Evolutionary conservation across 1,140 invertebrate genomes (phyloP), one percentile per base, ranked within the genome.

Genomic region (Drosophila biarmipes): DNA sequence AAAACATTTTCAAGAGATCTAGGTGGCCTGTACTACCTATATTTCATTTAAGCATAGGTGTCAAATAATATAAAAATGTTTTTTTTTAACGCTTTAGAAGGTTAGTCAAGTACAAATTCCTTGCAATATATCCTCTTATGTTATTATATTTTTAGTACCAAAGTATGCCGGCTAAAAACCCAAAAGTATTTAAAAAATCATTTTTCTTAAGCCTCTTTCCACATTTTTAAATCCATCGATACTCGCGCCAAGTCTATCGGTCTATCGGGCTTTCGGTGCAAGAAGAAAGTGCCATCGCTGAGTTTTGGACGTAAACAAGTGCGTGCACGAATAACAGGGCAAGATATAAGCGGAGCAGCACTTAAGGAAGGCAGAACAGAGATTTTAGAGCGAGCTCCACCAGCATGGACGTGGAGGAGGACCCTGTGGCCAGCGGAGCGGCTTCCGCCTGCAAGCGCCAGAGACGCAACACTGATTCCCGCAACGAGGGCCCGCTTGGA

Each of bases 251-350:
- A 19, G 21, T 14, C 31, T 29, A 68, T 69, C 66, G 63, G 34
- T 24, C 12, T 34, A 68, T 69, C 49, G 66, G 35, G 35, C 15
- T 43, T 12, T 27, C 34, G 19, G 31, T 31, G 17, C 37, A 6
- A 7, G n/a, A 14, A 15, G 24, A 35, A 31, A 38, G 43, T 38
- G 21, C 57, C 57, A 48, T 31, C 42, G 1, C 57, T 37, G 31
- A 21, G 14, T 14, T 38, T 56, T 12, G 51, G 51, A 61, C 69
- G 80, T 81, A 81, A 81, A 81, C 79, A 81, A 78, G 66, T 73
- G 67, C 73, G 67, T 58, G 51, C 51, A 53, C 24, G 37, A 56
- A 37, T 34, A 40, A 35, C 21, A 38, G 34, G 21, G 24, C 24
- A 55, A 24, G 63, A 27, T 27, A 42, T 21, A 8, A 29, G 12